Conservation (phyloP, 2,113 vertebrate genomes). For the Cottus gobio region DNA sequence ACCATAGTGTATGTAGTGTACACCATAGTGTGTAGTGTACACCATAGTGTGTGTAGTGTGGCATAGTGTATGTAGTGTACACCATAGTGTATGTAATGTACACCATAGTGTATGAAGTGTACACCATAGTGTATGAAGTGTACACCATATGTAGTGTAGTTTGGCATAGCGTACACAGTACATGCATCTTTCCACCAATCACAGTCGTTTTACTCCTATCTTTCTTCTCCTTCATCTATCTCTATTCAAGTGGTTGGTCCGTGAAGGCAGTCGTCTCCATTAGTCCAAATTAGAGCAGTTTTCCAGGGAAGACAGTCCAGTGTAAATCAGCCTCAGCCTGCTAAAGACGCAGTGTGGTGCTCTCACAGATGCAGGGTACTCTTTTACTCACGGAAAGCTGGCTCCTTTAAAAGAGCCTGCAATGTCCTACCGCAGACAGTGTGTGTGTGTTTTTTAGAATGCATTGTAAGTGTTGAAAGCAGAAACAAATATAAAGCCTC, state of each 20-base stretch:
- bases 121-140: neutral
- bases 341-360: slow-evolving; percentile 27
- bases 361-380: slow-evolving; percentile 15
- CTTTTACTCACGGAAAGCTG: too few relatives aligned
- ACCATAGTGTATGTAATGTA: neutral
- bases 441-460: neutral
- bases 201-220: neutral
- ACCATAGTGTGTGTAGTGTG: too few relatives aligned
- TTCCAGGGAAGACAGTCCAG: neutral
- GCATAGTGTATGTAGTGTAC: neutral
- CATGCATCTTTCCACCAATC: neutral
- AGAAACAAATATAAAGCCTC: neutral
- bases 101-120: neutral
- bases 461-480: neutral
- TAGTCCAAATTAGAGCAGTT: slow-evolving; percentile 69
- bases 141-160: too few relatives aligned
- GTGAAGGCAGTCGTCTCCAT: slow-evolving; percentile 46
- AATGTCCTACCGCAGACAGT: neutral
- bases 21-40: too few relatives aligned
- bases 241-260: slow-evolving; percentile 30
- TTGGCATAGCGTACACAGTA: neutral
- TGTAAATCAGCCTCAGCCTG: slow-evolving; percentile 12
- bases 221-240: slow-evolving; percentile 27
- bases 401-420: neutral
- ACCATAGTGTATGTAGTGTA: too few relatives aligned